Evolutionary conservation across 2,113 vertebrate genomes (phyloP), one percentile per base, ranked within the genome.

Genomic region (Orthonyx spaldingii): DNA sequence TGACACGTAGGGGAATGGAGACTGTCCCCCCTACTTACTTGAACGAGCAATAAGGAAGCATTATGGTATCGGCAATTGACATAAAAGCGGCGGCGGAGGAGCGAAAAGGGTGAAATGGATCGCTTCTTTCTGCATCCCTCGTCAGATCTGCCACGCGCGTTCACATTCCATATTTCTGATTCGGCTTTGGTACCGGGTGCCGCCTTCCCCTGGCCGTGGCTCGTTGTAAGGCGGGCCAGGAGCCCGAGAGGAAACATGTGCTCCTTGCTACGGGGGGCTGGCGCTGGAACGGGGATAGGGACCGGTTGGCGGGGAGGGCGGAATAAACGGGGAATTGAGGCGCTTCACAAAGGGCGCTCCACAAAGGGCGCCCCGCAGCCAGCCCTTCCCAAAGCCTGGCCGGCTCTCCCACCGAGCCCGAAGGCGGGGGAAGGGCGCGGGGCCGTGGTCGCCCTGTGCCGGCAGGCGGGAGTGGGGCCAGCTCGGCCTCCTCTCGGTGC

Each of bases 181-280:
- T 68, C 32, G 64, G 69, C 82, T 75, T 50, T 22, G 65, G 64
- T 84, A 33, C 41, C 1, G 64, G 47, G 35, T 75, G 66, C 75
- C 86, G 63, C 87, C 83, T 89, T 71, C 59, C 50, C 33, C 37
- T 12, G 80, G 59, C 86, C 47, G 52, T 3, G 55, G 82, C 78
- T 95, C 44, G 1, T 30, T 30, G 71, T 60, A 35, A 70, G 85
- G 94, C 90, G 75, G 81, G 65, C 46, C 74, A 42, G 77, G 22
- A 93, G 80, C 86, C 76, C 66, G 57, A 18, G 86, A 82, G 84
- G 89, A 90, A 86, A 27, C 96, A 65, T 89, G 96, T 89, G 94
- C 93, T 92, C 52, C 56, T 41, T 32, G 82, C 47, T 33, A 49
- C 3, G 37, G 63, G 76, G 55, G 61, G 82, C 63, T 20, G 70